Percentiles rank a stretch among this genome's conserved stretches.
phyloP scores from a whole-genome alignment of 2,113 vertebrate species.

The Dicentrarchus labrax region DNA sequence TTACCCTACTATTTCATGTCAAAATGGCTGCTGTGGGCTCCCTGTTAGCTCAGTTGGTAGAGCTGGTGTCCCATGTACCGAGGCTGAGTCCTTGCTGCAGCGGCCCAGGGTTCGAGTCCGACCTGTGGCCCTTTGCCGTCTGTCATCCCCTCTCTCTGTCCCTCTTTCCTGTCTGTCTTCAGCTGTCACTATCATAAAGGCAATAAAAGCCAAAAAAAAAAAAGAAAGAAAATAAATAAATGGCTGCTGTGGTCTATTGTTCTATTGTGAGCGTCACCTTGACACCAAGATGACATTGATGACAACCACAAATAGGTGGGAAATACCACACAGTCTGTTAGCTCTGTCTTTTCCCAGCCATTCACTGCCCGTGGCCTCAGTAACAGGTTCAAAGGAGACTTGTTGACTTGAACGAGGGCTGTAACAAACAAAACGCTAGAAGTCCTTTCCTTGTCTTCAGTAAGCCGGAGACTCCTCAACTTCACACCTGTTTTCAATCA shows the following conservation, averaged over 20 bases:
- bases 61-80: too few relatives aligned
- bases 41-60: too few relatives aligned
- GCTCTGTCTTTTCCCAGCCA: background rate
- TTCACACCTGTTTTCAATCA: background rate
- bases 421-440: background rate
- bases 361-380: background rate
- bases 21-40: too few relatives aligned
- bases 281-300: background rate
- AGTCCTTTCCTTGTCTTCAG: background rate
- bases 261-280: background rate
- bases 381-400: background rate
- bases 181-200: too few relatives aligned
- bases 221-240: too few relatives aligned
- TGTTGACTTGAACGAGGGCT: background rate
- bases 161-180: too few relatives aligned
- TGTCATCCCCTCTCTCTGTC: too few relatives aligned
- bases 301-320: background rate
- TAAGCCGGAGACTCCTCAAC: background rate
- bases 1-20: too few relatives aligned
- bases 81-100: too few relatives aligned
- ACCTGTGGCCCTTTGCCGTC: too few relatives aligned
- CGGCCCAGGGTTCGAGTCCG: too few relatives aligned
- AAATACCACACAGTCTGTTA: conserved; percentile 2
- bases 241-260: background rate
- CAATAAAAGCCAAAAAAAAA: too few relatives aligned